These are phyloP conservation scores for Sinohyriopsis cumingii DNA, from an alignment of 2,888 invertebrate genomes.

Conservation along the genomic window DNA sequence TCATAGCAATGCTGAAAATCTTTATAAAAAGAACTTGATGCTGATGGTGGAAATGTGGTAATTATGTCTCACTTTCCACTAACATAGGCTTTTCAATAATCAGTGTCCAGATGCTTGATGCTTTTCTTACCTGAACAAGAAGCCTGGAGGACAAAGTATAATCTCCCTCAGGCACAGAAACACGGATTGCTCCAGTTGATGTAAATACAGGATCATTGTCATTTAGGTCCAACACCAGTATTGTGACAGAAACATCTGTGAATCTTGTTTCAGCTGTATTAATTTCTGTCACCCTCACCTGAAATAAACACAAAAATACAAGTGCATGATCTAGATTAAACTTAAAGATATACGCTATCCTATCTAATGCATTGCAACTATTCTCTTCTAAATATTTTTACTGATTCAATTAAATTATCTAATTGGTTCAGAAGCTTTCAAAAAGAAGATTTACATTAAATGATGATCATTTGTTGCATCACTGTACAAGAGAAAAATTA, in stretches of 20 bases:
- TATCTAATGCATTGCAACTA: too few relatives aligned
- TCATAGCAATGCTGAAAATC: neutral
- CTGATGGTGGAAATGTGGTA: too few relatives aligned
- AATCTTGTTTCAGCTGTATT: constrained; percentile 31
- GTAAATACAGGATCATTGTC: constrained; percentile 58
- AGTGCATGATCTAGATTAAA: neutral
- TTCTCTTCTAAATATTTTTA: too few relatives aligned
- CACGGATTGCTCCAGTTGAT: constrained; percentile 23
- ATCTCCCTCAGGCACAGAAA: constrained; percentile 31
- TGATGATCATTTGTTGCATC: too few relatives aligned
- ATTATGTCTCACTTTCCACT: neutral
- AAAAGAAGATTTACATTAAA: too few relatives aligned
- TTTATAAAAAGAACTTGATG: neutral
- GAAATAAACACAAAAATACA: neutral
- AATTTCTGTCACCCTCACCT: constrained; percentile 56
- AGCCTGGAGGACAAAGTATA: constrained; percentile 19
- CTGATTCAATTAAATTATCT: too few relatives aligned
- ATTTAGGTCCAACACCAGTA: constrained; percentile 55
- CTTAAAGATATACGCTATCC: too few relatives aligned
- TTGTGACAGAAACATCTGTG: constrained; percentile 29
- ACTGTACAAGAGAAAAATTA: too few relatives aligned
- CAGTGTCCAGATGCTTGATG: neutral
- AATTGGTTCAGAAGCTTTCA: too few relatives aligned
- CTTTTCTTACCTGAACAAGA: constrained; percentile 5
- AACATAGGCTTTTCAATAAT: neutral